Evolutionary conservation across 2,888 invertebrate species (phyloP).

Genomic region (Hirtodrosophila duncani): DNA sequence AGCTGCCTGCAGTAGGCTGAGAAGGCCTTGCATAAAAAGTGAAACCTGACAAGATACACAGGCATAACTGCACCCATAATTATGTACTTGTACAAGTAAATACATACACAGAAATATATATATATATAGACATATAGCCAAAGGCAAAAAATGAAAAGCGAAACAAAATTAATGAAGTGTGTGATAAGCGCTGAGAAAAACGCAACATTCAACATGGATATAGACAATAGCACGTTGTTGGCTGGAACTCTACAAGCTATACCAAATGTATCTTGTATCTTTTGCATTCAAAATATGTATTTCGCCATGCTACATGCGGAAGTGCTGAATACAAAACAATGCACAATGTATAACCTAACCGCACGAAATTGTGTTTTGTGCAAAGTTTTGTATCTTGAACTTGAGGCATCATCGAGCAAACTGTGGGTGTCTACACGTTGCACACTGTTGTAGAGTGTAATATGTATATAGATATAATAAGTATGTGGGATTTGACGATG

Average conservation of each 20-base stretch:
- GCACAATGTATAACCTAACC: conserved; percentile 30
- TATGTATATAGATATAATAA: too few species aligned
- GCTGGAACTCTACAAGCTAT: neutral
- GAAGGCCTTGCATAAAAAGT: conserved; percentile 38
- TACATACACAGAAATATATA: neutral
- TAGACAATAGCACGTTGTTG: conserved; percentile 7
- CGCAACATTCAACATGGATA: conserved; percentile 27
- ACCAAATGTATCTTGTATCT: conserved; percentile 3
- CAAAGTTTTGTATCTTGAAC: conserved; percentile 64
- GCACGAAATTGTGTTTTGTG: conserved; percentile 38
- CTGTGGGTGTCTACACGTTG: neutral
- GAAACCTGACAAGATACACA: conserved; percentile 51
- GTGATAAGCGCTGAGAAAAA: conserved; percentile 65
- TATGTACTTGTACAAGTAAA: conserved; percentile 20
- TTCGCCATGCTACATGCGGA: conserved; percentile 15
- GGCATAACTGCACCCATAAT: conserved; percentile 58
- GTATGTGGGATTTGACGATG: too few species aligned
- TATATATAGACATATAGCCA: neutral
- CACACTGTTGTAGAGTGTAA: neutral
- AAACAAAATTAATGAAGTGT: conserved; percentile 70
- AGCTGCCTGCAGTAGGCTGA: neutral
- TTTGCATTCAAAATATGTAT: conserved; percentile 15
- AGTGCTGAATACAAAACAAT: conserved; percentile 33
- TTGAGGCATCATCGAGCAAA: conserved; percentile 56
- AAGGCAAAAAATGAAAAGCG: conserved; percentile 56